phyloP scores from a whole-genome alignment of 2,113 vertebrate species.

The Chunga burmeisteri region DNA sequence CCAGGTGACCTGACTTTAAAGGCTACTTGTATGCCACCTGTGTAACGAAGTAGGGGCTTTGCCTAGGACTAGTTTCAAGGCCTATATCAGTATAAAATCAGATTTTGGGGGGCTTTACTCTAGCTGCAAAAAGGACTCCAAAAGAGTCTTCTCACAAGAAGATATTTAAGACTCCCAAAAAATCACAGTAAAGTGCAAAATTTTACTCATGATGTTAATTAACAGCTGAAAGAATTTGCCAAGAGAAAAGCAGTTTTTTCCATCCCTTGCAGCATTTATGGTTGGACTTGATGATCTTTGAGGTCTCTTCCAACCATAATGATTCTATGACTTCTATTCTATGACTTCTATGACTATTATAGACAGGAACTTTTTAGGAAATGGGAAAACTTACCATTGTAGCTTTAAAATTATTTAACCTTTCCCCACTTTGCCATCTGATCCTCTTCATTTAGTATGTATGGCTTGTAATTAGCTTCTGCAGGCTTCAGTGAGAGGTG shows the following conservation, averaged over 20 bases:
- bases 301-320: too few relatives aligned
- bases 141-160: not conserved
- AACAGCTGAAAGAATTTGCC: not conserved
- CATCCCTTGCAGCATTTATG: not conserved
- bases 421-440: not conserved
- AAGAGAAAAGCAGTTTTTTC: not conserved
- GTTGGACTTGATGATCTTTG: too few relatives aligned
- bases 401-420: not conserved
- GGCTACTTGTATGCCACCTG: too few relatives aligned
- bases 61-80: not conserved
- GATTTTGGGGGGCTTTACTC: not conserved
- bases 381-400: not conserved
- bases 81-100: not conserved
- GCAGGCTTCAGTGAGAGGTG: not conserved
- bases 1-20: not conserved
- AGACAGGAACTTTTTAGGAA: not conserved
- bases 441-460: not conserved
- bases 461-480: not conserved
- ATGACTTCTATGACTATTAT: not conserved
- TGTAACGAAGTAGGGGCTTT: not conserved
- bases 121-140: not conserved
- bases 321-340: too few relatives aligned
- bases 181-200: not conserved
- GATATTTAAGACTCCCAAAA: not conserved
- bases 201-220: not conserved